Base-by-base conservation (phyloP, 2,797 vertebrate genomes). In the Lophotriccus pileatus region DNA sequence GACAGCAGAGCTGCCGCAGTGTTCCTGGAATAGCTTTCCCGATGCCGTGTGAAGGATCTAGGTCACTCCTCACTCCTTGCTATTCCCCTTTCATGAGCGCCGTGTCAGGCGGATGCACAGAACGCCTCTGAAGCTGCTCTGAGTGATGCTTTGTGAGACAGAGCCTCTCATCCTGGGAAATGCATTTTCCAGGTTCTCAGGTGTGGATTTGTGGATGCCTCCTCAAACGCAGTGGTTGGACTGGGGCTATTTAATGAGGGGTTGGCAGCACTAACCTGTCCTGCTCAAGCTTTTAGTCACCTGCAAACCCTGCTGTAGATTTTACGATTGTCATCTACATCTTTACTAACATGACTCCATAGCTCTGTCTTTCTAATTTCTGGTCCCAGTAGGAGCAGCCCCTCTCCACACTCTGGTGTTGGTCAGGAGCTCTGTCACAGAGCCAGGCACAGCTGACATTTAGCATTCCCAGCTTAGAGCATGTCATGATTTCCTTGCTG, bases 61-160 rank as follows among this genome's bases (percentile, higher is more conserved):
- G 95, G 95, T 96, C 95, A 95, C 69, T 87, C 79, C 93, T 67
- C 85, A 66, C 55, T 95, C 85, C 62, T 87, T 66, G 72, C 68
- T 95, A 21, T 44, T 95, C 76, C 63, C 36, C 59, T 91, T 93
- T 83, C 22, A 74, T 56, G 79, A 88, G 73, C 21, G 46, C 20
- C 0, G 17, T 11, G 21, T 86, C 93, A 95, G 75, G 85, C 41
- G 0, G 72, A 89, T n/a, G 56, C 85, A 77, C 44, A 44, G 79
- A n/a, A 64, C 3, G 6, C 22, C 64, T 95, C 76, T 94, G 84
- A 91, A 89, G 75, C 55, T 0, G 14, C 72, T 73, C 72, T 85
- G 87, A 63, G 74, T 63, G 72, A 73, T 34, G 72, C 67, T 87
- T 85, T 80, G 79, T 87, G 75, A 89, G 82, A 21, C 27, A 7